Evolutionary conservation across 2,113 vertebrate species (phyloP).

Genomic region (Ptyas mucosa): DNA sequence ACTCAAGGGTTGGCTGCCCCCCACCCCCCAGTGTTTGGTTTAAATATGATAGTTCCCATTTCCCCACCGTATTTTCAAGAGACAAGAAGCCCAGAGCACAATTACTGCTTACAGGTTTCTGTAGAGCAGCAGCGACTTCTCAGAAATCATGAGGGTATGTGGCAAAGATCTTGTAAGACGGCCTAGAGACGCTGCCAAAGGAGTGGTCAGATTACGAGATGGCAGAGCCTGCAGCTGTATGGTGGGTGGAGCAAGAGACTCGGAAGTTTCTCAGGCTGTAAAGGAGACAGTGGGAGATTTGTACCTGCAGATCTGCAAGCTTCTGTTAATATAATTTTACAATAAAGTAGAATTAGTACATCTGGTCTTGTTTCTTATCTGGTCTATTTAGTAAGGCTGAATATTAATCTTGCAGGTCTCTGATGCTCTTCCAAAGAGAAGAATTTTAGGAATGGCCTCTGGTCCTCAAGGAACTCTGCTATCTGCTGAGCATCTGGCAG

Average conservation of each 20-base stretch:
- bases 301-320: background rate
- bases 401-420: background rate
- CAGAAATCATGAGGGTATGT: background rate
- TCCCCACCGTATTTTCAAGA: too few species aligned
- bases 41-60: background rate
- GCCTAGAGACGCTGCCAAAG: background rate
- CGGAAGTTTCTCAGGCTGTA: background rate
- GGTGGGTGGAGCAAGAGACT: background rate
- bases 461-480: background rate
- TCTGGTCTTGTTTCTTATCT: background rate
- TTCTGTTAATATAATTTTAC: background rate
- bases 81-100: background rate
- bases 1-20: too few species aligned
- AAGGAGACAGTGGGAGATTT: background rate
- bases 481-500: background rate
- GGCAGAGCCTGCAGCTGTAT: background rate
- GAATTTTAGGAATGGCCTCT: background rate
- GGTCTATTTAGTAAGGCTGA: background rate
- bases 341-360: background rate
- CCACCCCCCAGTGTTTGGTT: background rate
- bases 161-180: background rate
- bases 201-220: background rate
- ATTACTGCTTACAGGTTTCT: background rate
- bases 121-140: background rate
- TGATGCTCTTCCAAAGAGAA: background rate